phyloP scores from a whole-genome alignment of 2,888 invertebrate genomes.

The Taenaris catops region DNA sequence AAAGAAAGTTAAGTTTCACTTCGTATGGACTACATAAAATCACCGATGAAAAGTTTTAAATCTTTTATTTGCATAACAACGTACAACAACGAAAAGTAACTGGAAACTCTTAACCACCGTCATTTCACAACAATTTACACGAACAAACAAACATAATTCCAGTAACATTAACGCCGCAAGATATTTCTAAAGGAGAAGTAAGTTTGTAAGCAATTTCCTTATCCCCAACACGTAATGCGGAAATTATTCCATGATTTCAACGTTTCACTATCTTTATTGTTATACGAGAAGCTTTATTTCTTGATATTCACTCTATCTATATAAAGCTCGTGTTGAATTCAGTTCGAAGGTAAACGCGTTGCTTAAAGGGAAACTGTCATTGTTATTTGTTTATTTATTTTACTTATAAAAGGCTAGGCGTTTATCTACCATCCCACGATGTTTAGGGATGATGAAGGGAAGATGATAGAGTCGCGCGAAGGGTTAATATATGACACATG shows the following conservation, averaged over 20 bases:
- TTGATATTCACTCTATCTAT: constrained; percentile 27
- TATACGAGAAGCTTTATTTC: constrained; percentile 32
- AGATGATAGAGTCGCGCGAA: too few species aligned
- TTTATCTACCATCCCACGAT: too few species aligned
- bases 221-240: constrained; percentile 29
- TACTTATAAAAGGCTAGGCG: too few species aligned
- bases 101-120: constrained; percentile 8
- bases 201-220: constrained; percentile 27
- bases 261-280: constrained; percentile 32
- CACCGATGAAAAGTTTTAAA: too few species aligned
- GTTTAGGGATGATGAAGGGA: too few species aligned
- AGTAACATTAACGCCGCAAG: constrained; percentile 23
- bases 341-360: constrained; percentile 15
- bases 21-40: too few species aligned
- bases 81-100: constrained; percentile 7
- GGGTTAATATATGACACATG: too few species aligned
- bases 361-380: constrained; percentile 4
- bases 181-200: constrained; percentile 23
- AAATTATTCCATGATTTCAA: constrained; percentile 31
- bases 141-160: constrained; percentile 25
- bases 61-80: constrained; percentile 1
- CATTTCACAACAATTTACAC: constrained; percentile 15
- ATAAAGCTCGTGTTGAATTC: constrained; percentile 23
- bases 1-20: too few species aligned
- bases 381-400: too few species aligned